A percentile compares a stretch with the other conserved stretches of the same genome.
These are phyloP conservation scores for Troides helena DNA, from an alignment of 2,888 invertebrate genomes.

Conservation along the genomic window DNA sequence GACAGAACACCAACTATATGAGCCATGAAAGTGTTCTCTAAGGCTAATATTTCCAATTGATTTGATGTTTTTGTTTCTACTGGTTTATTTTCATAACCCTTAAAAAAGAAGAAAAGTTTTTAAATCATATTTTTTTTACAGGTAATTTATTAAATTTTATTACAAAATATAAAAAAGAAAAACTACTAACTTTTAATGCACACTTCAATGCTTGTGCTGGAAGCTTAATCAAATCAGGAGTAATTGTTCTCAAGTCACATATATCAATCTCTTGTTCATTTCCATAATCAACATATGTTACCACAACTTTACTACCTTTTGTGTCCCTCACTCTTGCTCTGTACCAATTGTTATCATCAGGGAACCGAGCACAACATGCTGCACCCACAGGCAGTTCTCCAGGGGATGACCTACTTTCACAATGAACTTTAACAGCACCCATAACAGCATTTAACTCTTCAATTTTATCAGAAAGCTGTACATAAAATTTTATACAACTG, in stretches of 20 bases:
- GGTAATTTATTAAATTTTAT: no score
- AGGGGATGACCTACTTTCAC: slow-evolving; percentile 71
- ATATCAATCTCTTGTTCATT: slow-evolving; percentile 90
- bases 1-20: slow-evolving; percentile 77
- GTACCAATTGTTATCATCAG: slow-evolving; percentile 93
- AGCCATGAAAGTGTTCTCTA: slow-evolving; percentile 82
- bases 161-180: no score
- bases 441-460: slow-evolving; percentile 83
- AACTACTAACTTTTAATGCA: slow-evolving; percentile 79
- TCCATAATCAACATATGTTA: slow-evolving; percentile 97
- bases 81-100: slow-evolving; percentile 78
- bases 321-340: slow-evolving; percentile 88
- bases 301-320: slow-evolving; percentile 80
- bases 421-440: slow-evolving; percentile 82
- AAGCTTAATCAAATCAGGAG: slow-evolving; percentile 82
- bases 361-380: slow-evolving; percentile 90
- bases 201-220: slow-evolving; percentile 89
- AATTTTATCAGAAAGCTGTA: slow-evolving; percentile 83
- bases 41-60: slow-evolving; percentile 84
- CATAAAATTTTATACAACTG: slow-evolving; percentile 86
- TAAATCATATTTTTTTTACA: not conserved
- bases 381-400: slow-evolving; percentile 79
- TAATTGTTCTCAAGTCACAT: slow-evolving; percentile 82
- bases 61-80: slow-evolving; percentile 79
- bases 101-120: slow-evolving; percentile 1